These are phyloP conservation scores for Muraenolepis orangiensis DNA, from an alignment of 2,797 vertebrate species.

Conservation along the genomic window DNA sequence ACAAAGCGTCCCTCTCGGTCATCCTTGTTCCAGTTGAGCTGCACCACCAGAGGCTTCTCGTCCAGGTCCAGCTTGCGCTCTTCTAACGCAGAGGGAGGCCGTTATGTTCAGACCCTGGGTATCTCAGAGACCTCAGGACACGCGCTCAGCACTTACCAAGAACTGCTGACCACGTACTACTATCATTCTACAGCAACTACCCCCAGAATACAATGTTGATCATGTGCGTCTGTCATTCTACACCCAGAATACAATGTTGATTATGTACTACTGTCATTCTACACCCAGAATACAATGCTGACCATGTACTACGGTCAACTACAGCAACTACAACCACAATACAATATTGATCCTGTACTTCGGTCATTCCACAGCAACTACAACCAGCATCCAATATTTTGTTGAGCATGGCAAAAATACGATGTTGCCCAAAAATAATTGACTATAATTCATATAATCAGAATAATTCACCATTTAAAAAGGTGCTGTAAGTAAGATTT, in stretches of 20 bases:
- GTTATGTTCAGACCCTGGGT: background rate
- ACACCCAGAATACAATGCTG: no score
- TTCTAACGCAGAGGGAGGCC: slow-evolving; percentile 77
- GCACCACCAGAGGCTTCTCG: slow-evolving; percentile 96
- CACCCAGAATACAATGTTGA: background rate
- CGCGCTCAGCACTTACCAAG: background rate
- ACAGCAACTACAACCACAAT: no score
- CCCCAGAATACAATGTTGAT: background rate
- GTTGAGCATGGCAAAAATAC: no score
- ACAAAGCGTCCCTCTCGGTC: slow-evolving; percentile 96
- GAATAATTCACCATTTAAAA: background rate
- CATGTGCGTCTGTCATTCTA: no score
- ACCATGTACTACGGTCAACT: no score
- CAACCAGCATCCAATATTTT: no score
- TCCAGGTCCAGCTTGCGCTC: slow-evolving; percentile 97
- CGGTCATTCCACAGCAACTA: no score
- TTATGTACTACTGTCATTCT: no score
- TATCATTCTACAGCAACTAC: background rate
- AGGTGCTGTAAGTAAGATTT: background rate
- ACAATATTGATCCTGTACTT: no score
- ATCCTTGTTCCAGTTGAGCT: slow-evolving; percentile 98
- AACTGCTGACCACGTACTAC: background rate
- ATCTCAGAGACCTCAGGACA: background rate
- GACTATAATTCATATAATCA: background rate
- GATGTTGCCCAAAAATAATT: background rate